Evolutionary conservation across 2,888 invertebrate species (phyloP), one percentile per base, ranked within the genome.

Genomic region (Nomada lathburiana): DNA sequence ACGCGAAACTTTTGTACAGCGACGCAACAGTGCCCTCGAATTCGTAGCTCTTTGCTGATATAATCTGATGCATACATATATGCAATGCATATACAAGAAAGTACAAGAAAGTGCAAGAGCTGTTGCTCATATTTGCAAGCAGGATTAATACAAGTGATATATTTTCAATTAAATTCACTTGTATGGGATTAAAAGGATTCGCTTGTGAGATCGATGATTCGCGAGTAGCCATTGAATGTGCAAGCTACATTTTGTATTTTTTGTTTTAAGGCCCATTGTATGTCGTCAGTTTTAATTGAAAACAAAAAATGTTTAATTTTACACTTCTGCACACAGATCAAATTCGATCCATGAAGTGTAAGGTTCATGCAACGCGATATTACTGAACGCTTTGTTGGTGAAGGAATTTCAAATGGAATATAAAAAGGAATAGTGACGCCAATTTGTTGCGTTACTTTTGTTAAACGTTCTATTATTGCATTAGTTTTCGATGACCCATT

Each of bases 121-220:
- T 29, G 44, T 29, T 64, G 18, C 18, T 53, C 64, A 69, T 64
- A 29, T 64, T 59, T 13, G n/a, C 57, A 26, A 47, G 62, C 42
- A 52, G 44, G 7, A 52, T 4, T 47, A 47, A 20, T 52, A 67
- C 9, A 9, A 72, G 10, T 52, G 42, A 36, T 64, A 42, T 76
- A 59, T 70, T 59, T 70, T 59, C 59, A 9, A 65, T 71, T 23
- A 67, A 67, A 70, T 62, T 67, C 55, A 55, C 42, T 65, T 55
- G n/a, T 36, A 69, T 50, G 47, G 20, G 53, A 62, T 52, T 63
- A 2, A 52, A 71, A 16, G 71, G n/a, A 50, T 26, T 47, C 55
- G 18, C 26, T 62, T 65, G 13, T 36, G 42, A 2, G 44, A 68
- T 47, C 10, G 52, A 71, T 65, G n/a, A 20, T 52, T 53, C 55